Evolutionary conservation across 2,888 invertebrate species (phyloP).

Genomic region (Diplazon laetatorius): DNA sequence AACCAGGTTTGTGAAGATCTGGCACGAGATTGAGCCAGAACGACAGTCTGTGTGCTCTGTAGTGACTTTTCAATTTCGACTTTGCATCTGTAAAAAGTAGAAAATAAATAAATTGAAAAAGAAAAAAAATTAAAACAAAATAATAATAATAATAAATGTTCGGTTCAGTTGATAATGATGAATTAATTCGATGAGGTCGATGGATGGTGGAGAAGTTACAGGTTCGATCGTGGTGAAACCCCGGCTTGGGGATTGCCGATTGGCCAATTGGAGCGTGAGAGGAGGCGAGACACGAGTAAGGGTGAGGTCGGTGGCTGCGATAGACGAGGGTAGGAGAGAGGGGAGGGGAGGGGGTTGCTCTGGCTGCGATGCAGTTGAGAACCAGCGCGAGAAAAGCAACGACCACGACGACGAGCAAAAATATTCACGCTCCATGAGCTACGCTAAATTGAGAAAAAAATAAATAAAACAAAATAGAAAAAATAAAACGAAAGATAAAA

Average conservation of each 20-base stretch:
- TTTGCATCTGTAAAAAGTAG: slow-evolving; percentile 88
- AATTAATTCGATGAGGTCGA: slow-evolving; percentile 12
- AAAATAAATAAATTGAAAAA: not conserved
- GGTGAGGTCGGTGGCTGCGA: slow-evolving; percentile 21
- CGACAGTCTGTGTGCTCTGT: slow-evolving; percentile 95
- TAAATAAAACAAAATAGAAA: slow-evolving; percentile 8
- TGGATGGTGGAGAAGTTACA: slow-evolving; percentile 2
- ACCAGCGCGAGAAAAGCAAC: not conserved
- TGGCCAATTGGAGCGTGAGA: slow-evolving; percentile 43
- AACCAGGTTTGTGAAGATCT: slow-evolving; percentile 93
- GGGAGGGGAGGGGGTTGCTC: too few species aligned
- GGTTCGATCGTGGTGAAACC: slow-evolving; percentile 2
- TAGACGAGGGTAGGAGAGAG: not conserved
- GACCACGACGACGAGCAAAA: slow-evolving; percentile 24
- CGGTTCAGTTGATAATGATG: slow-evolving; percentile 2
- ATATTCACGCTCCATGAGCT: slow-evolving; percentile 47
- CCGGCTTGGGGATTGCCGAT: slow-evolving; percentile 18
- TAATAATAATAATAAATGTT: not conserved
- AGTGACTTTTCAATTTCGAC: slow-evolving; percentile 95
- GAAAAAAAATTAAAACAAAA: not conserved
- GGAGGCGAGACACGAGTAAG: slow-evolving; percentile 31
- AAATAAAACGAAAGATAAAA: slow-evolving; percentile 11
- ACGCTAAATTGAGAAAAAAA: slow-evolving; percentile 50
- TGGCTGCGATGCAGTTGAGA: slow-evolving; percentile 21
- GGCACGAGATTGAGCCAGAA: slow-evolving; percentile 98